Conservation (phyloP, 1,140 invertebrate species). For the Hyphantria cunea region DNA sequence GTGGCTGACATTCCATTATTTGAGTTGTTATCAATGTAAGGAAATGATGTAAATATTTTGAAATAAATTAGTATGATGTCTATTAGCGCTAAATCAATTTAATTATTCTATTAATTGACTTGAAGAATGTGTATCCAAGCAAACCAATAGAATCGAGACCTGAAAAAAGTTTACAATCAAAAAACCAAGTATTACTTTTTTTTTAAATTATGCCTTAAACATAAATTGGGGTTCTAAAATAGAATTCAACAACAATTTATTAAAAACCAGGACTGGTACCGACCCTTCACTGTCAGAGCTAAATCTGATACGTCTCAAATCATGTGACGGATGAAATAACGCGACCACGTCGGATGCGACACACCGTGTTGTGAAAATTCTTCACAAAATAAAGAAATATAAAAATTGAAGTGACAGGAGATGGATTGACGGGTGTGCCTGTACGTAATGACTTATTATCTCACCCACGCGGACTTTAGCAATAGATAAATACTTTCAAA, state of each 20-base stretch:
- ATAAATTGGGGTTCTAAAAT: conserved; percentile 12
- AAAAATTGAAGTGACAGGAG: conserved; percentile 31
- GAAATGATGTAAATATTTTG: conserved; percentile 26
- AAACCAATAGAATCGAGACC: no score
- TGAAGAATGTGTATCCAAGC: not conserved
- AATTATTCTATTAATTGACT: not conserved
- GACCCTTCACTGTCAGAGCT: conserved; percentile 32
- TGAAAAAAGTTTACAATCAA: no score
- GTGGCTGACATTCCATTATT: conserved; percentile 59
- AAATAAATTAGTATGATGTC: conserved; percentile 4
- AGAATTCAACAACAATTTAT: not conserved
- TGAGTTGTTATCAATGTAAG: conserved; percentile 23
- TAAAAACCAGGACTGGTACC: conserved; percentile 10
- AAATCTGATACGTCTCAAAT: conserved; percentile 59
- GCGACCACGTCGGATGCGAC: conserved; percentile 9
- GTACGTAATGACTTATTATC: conserved; percentile 32
- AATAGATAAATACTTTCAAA: not conserved
- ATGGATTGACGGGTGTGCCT: conserved; percentile 35
- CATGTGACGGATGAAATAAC: conserved; percentile 63
- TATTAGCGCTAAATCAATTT: not conserved
- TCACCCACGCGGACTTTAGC: conserved; percentile 24
- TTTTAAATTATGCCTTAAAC: not conserved
- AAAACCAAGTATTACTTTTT: no score
- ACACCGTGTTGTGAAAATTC: conserved; percentile 11
- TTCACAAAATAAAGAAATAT: conserved; percentile 31